phyloP scores from a whole-genome alignment of 2,888 invertebrate genomes.

The Steromphala cineraria region DNA sequence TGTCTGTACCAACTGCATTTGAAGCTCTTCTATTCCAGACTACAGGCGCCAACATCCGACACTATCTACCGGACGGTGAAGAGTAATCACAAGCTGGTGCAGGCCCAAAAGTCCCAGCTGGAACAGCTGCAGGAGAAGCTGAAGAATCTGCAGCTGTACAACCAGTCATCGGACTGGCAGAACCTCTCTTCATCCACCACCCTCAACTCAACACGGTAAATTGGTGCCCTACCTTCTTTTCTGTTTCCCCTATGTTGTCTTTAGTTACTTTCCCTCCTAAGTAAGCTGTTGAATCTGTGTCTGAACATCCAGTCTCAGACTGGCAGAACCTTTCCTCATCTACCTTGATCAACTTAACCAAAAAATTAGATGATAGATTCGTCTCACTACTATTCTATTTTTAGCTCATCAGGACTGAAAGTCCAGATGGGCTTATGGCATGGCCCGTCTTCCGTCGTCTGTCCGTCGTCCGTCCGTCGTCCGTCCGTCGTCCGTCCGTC shows the following conservation, averaged over 20 bases:
- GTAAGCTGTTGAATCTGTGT: no score
- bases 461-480: no score
- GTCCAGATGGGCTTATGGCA: no score
- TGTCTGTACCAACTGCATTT: no score
- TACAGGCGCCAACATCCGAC: slow-evolving; percentile 56
- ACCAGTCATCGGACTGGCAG: slow-evolving; percentile 46
- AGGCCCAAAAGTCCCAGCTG: slow-evolving; percentile 77
- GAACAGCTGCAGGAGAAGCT: slow-evolving; percentile 56
- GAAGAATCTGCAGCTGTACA: slow-evolving; percentile 57
- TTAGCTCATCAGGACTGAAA: no score
- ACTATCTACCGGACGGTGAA: slow-evolving; percentile 84
- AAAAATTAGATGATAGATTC: no score
- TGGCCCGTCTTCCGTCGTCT: no score
- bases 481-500: no score
- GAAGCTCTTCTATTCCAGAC: slow-evolving; percentile 44
- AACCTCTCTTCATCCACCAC: slow-evolving; percentile 19
- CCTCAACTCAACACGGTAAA: background rate
- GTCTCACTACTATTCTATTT: no score
- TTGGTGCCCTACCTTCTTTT: background rate
- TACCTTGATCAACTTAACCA: no score
- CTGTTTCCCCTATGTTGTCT: background rate
- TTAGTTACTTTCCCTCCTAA: background rate
- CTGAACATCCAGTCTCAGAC: no score
- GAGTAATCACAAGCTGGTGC: slow-evolving; percentile 83
- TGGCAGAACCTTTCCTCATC: no score